Conservation (phyloP, 2,113 vertebrate genomes). For the Tyto alba region DNA sequence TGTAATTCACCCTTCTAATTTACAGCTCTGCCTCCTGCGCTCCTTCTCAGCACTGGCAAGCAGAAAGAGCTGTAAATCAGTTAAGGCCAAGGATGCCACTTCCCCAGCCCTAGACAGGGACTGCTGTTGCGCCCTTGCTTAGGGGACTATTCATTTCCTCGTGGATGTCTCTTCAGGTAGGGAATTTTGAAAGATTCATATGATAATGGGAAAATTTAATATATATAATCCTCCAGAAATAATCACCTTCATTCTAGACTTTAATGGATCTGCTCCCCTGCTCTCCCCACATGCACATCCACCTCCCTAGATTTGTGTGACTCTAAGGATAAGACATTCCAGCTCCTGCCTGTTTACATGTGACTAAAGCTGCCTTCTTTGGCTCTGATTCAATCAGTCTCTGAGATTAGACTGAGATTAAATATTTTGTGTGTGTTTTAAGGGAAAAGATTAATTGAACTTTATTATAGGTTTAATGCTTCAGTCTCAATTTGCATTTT, state of each 20-base stretch:
- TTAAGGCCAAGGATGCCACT: background rate
- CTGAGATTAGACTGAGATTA: constrained; percentile 35
- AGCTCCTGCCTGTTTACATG: background rate
- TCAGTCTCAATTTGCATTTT: constrained; percentile 56
- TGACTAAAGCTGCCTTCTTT: background rate
- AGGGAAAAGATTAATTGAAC: constrained; percentile 57
- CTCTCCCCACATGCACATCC: background rate
- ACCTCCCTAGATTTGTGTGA: background rate
- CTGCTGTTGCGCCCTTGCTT: too few relatives aligned
- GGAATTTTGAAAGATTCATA: background rate
- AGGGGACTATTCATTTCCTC: background rate
- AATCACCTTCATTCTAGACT: background rate
- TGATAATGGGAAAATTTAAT: background rate
- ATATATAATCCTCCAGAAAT: background rate
- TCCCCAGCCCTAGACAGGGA: background rate
- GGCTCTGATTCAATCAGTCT: background rate
- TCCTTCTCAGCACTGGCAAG: background rate
- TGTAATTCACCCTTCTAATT: background rate
- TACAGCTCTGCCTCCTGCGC: background rate
- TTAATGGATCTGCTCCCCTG: background rate
- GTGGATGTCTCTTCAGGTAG: background rate
- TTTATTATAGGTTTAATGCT: constrained; percentile 61
- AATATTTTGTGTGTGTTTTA: constrained; percentile 55
- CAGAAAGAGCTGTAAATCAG: background rate
- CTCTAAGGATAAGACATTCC: background rate